Evolutionary conservation across 1,140 invertebrate species (phyloP), one percentile per base, ranked within the genome.

Genomic region (Tigriopus japonicus): DNA sequence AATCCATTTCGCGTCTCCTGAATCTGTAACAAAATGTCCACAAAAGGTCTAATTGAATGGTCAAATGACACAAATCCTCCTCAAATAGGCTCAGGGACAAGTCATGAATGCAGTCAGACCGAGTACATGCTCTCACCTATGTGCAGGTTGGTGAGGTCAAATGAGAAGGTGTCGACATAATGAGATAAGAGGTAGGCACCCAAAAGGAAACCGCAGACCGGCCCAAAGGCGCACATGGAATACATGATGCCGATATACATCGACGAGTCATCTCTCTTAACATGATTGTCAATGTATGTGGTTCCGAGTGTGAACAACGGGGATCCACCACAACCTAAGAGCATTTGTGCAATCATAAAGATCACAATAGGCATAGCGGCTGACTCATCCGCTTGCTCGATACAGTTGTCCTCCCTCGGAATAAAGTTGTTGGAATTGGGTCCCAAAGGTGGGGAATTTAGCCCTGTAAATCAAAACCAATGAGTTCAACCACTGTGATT

Each of bases 351-450:
- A 6, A 73, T 62, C 63, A 77, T 73, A 42, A 78, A 71, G 42
- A 77, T 71, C 43, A 76, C 63, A 54, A 78, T 74, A 54, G 76
- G 74, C 28, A 72, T 15, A n/a, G 65, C 54, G 64, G 62, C 42
- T 64, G 63, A 63, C 62, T 64, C 15, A 60, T 56, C 53, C 45
- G 83, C 79, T 64, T 83, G 83, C 74, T 83, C 78, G 63, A 87
- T 84, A 67, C 85, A 87, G 72, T 87, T 87, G 64, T 86, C 83
- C 19, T 64, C 61, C 63, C 81, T 72, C n/a, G 62, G 60, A 59
- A 65, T 65, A 61, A 83, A 70, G 72, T 83, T 83, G 65, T 84
- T 85, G 9, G 28, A 35, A 54, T 84, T 83, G 1, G 81, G 80
- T 10, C 82, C 80, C 63, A 86, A 69, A 3, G 81, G 80, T 15